These are phyloP conservation scores for Petrocephalus microphthalmus DNA, from an alignment of 2,113 vertebrate species.

Conservation along the genomic window DNA sequence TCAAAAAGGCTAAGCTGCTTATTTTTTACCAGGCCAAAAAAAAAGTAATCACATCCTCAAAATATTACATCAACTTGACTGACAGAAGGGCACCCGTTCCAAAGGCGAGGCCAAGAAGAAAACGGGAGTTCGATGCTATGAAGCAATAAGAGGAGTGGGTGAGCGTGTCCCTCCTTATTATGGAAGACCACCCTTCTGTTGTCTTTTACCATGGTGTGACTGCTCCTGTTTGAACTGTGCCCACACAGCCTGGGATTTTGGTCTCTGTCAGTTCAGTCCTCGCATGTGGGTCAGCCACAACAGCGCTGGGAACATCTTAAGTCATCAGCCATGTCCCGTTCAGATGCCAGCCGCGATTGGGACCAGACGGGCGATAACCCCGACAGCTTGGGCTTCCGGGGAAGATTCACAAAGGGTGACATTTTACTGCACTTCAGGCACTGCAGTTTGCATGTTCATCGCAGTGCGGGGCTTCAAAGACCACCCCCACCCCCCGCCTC, in stretches of 20 bases:
- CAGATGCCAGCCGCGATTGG: constrained; percentile 7
- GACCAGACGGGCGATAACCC: not conserved
- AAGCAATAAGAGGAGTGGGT: not conserved
- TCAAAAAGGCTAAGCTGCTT: not conserved
- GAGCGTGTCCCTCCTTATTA: not conserved
- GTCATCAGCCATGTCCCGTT: not conserved
- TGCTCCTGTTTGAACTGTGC: not conserved
- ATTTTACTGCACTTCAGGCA: not conserved
- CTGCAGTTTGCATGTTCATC: not conserved
- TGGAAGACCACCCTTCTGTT: not conserved
- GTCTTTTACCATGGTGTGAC: not conserved
- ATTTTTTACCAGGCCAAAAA: not conserved
- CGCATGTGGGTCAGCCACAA: not conserved
- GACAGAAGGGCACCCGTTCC: not conserved
- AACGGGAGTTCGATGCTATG: not conserved
- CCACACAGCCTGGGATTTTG: not conserved
- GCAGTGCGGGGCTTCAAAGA: not conserved
- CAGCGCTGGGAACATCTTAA: not conserved
- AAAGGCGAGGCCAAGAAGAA: not conserved
- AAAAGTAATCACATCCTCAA: not conserved
- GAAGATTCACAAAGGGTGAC: not conserved
- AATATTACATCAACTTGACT: not conserved
- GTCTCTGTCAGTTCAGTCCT: not conserved
- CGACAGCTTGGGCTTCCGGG: not conserved
- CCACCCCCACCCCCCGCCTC: not conserved